Conservation (phyloP, 1,140 invertebrate genomes). For the Papilio polytes region DNA sequence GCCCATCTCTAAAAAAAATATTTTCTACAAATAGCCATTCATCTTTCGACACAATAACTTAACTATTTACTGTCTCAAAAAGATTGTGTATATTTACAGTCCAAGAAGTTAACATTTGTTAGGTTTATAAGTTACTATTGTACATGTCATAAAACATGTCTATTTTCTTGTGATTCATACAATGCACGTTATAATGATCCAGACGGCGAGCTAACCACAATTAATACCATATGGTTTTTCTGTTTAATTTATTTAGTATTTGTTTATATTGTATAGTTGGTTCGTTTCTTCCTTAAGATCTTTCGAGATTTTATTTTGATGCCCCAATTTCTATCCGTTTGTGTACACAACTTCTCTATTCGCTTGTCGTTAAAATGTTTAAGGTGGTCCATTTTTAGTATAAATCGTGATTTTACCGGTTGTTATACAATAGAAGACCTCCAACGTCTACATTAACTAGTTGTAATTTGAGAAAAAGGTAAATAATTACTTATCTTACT, state of each 20-base stretch:
- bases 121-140: background rate
- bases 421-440: background rate
- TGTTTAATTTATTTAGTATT: background rate
- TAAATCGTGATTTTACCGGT: background rate
- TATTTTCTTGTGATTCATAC: constrained; percentile 23
- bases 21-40: no score
- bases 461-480: no score
- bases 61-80: background rate
- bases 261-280: constrained; percentile 29
- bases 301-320: constrained; percentile 7
- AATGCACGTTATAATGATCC: constrained; percentile 24
- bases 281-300: constrained; percentile 14
- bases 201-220: constrained; percentile 29
- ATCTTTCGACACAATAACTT: no score
- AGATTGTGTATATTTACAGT: background rate
- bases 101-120: background rate
- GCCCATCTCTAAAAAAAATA: no score
- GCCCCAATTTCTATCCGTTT: constrained; percentile 4
- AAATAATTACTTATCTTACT: no score
- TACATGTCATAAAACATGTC: background rate
- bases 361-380: constrained; percentile 3
- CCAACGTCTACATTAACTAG: background rate
- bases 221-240: constrained; percentile 38
- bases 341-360: background rate
- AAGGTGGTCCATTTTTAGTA: constrained; percentile 2